Evolutionary conservation across 1,140 invertebrate genomes (phyloP), one percentile per base, ranked within the genome.

Genomic region (Achroia grisella): DNA sequence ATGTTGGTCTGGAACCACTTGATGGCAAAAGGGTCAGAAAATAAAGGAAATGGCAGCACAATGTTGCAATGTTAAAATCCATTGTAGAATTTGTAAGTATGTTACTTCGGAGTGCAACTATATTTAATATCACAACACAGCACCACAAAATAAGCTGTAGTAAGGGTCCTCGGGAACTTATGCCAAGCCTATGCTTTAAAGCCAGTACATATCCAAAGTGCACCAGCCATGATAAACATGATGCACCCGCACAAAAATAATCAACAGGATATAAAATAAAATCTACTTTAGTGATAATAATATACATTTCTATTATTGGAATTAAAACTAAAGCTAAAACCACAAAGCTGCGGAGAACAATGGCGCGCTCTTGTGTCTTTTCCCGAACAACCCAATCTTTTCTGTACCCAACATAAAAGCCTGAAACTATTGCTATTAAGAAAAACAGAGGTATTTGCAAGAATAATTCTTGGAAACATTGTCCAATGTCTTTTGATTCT

Each of bases 391-490:
- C 87, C 68, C 85, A 87, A 34, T 87, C 77, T 27, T 73, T 81
- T 53, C 89, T 89, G 59, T 88, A 88, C 11, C 93, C 93, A 51
- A 92, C 90, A 73, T 93, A 92, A 83, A 92, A 96, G 1, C 91
- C 89, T 23, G 94, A 95, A 36, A 89, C 69, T 13, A 93, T 85
- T 5, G 93, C 91, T 48, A 96, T 86, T 12, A 94, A 74, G 33
- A 89, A 87, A 50, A 92, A 89, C 27, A 91, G 70, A 14, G 94
- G 93, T 45, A 94, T 87, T 71, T 92, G 88, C 33, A 94, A 86
- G 55, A 89, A 91, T 32, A 95, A 69, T 67, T 94, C 89, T 74
- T 95, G 93, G 70, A 96, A 96, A 73, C 95, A 97, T 34, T 91
- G 80, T 53, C 93, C 90, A 57, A 96, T 87, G 76, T 95, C 93